phyloP scores from a whole-genome alignment of 2,797 vertebrate species.

The Aulostomus chinensis region DNA sequence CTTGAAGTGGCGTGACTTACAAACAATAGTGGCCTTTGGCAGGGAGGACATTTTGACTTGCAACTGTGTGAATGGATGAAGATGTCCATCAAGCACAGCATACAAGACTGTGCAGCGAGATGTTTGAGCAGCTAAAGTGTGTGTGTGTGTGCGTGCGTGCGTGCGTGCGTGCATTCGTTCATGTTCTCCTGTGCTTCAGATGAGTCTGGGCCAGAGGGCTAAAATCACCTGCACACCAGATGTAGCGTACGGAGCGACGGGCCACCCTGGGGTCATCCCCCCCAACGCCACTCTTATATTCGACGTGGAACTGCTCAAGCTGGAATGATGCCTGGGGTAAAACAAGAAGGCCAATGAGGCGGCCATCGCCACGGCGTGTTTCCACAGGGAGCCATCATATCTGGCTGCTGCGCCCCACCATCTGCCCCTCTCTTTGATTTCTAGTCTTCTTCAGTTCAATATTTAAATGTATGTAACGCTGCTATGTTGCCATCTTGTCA shows the following conservation, averaged over 20 bases:
- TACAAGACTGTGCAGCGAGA: too few species aligned
- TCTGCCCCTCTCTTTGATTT: slow-evolving; percentile 42
- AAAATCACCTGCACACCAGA: slow-evolving; percentile 98
- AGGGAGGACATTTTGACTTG: too few species aligned
- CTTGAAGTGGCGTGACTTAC: too few species aligned
- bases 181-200: slow-evolving; percentile 66
- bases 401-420: slow-evolving; percentile 37
- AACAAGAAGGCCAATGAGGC: slow-evolving; percentile 24
- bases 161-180: too few species aligned
- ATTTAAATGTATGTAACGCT: slow-evolving; percentile 68
- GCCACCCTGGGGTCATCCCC: slow-evolving; percentile 98
- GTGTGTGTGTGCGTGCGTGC: too few species aligned
- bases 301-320: slow-evolving; percentile 95
- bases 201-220: slow-evolving; percentile 97
- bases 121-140: too few species aligned
- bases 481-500: slow-evolving; percentile 67
- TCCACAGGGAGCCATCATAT: slow-evolving; percentile 47
- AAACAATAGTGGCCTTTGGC: too few species aligned
- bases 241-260: slow-evolving; percentile 93
- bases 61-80: too few species aligned
- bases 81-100: too few species aligned
- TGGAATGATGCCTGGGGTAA: slow-evolving; percentile 83
- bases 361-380: slow-evolving; percentile 38
- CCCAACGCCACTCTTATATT: slow-evolving; percentile 97
- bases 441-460: slow-evolving; percentile 55